These are phyloP conservation scores for Periophthalmus magnuspinnatus DNA, from an alignment of 2,797 vertebrate genomes.

Conservation along the genomic window DNA sequence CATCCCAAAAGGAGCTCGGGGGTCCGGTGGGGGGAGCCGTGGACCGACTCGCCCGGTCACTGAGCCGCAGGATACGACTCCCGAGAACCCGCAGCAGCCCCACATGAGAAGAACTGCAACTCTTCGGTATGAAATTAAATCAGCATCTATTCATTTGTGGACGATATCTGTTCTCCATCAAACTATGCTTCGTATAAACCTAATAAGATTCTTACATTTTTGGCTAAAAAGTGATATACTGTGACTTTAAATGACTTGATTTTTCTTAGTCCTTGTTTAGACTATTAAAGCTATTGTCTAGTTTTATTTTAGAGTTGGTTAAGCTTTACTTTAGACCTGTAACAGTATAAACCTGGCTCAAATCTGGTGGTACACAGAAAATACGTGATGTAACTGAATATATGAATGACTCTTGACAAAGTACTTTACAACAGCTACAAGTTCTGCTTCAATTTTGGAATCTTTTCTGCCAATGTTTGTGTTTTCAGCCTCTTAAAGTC, in stretches of 20 bases:
- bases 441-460: neutral
- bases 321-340: neutral
- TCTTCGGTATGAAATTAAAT: neutral
- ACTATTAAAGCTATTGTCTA: neutral
- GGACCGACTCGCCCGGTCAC: conserved; percentile 80
- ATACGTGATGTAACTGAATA: neutral
- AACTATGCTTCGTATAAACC: neutral
- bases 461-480: neutral
- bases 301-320: neutral
- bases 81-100: conserved; percentile 63
- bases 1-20: conserved; percentile 73
- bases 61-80: conserved; percentile 77
- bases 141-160: neutral
- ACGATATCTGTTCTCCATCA: neutral
- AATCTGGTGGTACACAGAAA: neutral
- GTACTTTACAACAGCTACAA: neutral
- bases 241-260: no score
- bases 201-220: neutral
- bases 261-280: neutral
- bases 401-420: no score
- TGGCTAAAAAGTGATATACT: no score
- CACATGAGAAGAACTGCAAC: conserved; percentile 29
- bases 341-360: neutral
- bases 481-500: neutral
- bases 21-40: conserved; percentile 73